phyloP scores from a whole-genome alignment of 2,113 vertebrate genomes.

The Phycodurus eques region DNA sequence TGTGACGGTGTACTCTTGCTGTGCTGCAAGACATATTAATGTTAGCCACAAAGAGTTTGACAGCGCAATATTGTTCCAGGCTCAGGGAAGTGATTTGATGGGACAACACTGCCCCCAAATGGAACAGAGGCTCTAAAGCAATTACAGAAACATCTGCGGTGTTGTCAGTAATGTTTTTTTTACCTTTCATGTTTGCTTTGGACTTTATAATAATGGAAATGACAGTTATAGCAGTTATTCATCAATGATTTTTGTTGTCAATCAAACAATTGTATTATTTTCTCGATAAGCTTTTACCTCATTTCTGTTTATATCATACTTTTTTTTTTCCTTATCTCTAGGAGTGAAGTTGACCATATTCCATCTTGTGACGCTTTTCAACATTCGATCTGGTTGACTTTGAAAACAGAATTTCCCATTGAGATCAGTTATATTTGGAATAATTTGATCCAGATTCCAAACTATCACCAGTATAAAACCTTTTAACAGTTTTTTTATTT shows the following conservation, averaged over 20 bases:
- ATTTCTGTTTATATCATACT: background rate
- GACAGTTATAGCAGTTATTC: background rate
- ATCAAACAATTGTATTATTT: background rate
- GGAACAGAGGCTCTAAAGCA: conserved; percentile 38
- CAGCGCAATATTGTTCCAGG: conserved; percentile 58
- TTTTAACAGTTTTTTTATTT: too few species aligned
- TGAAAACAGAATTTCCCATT: too few species aligned
- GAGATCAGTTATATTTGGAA: too few species aligned
- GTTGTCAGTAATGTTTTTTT: conserved; percentile 7
- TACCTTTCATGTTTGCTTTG: conserved; percentile 8
- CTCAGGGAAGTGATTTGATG: conserved; percentile 10
- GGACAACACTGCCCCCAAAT: conserved; percentile 72
- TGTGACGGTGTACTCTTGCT: conserved; percentile 59
- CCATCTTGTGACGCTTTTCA: background rate
- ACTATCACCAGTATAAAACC: too few species aligned
- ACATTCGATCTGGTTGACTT: background rate
- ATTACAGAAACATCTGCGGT: conserved; percentile 43
- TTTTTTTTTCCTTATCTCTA: too few species aligned
- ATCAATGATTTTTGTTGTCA: background rate
- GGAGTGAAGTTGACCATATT: background rate
- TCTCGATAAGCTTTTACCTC: background rate
- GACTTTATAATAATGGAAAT: conserved; percentile 23
- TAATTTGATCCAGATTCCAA: too few species aligned
- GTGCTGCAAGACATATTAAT: conserved; percentile 71
- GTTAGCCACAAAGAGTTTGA: conserved; percentile 67